Percentiles rank a stretch among this genome's conserved stretches.
Conservation (phyloP, 1,140 invertebrate genomes). For the Aplysia californica region DNA sequence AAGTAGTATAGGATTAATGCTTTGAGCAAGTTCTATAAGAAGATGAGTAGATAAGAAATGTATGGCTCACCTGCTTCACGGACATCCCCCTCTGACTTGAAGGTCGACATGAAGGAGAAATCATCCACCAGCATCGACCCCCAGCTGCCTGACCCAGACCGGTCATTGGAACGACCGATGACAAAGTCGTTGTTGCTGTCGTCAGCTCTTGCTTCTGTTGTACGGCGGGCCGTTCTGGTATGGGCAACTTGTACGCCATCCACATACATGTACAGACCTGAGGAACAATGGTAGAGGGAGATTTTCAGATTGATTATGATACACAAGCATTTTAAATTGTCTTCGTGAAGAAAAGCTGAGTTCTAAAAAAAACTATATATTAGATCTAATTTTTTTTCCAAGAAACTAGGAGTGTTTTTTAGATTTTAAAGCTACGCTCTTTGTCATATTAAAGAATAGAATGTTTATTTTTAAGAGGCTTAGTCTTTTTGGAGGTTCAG, state of each 20-base stretch:
- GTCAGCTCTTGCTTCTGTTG: conserved; percentile 11
- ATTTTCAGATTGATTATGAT: background rate
- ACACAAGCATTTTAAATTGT: conserved; percentile 17
- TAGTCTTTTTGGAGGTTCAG: no score
- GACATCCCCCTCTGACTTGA: conserved; percentile 46
- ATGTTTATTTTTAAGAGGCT: no score
- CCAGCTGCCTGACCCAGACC: conserved; percentile 28
- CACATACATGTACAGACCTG: conserved; percentile 55
- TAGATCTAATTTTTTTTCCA: background rate
- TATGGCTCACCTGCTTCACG: conserved; percentile 55
- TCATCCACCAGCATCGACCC: conserved; percentile 62
- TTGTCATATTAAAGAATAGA: background rate
- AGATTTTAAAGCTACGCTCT: background rate
- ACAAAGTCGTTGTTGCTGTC: conserved; percentile 48
- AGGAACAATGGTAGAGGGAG: background rate
- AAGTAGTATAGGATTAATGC: no score
- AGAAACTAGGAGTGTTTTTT: background rate
- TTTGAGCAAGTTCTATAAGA: no score
- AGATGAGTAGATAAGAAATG: background rate
- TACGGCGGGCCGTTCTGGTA: conserved; percentile 27
- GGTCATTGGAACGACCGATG: conserved; percentile 58
- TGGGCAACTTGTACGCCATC: conserved; percentile 53
- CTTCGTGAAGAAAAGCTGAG: background rate
- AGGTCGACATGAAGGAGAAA: conserved; percentile 58
- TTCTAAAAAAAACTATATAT: background rate